These are phyloP conservation scores for Sminthurinus signatus DNA, from an alignment of 1,140 invertebrate genomes.

Conservation along the genomic window DNA sequence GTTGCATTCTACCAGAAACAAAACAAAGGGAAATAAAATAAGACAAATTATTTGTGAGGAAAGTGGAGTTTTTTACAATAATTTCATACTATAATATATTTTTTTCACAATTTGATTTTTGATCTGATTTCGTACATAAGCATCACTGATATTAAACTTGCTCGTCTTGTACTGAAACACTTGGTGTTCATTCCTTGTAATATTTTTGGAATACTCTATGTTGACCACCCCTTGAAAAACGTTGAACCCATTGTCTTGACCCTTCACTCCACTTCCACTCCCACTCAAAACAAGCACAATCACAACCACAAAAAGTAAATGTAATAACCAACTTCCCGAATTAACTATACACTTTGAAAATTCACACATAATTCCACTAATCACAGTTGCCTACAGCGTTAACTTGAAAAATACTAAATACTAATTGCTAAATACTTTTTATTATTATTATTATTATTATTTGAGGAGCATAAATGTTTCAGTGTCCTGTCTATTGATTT, in stretches of 20 bases:
- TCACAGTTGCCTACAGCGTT: no score
- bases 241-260: slow-evolving; percentile 4
- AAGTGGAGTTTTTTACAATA: neutral
- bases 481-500: no score
- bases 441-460: no score
- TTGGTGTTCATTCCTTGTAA: neutral
- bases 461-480: no score
- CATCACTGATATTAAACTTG: neutral
- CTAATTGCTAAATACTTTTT: no score
- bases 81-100: neutral
- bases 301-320: no score
- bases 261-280: no score
- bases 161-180: slow-evolving; percentile 3
- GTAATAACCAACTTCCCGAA: no score
- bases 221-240: neutral
- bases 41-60: neutral
- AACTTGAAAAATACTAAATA: no score
- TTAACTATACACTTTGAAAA: no score
- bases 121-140: neutral
- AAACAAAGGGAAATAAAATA: neutral
- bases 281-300: no score
- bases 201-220: neutral
- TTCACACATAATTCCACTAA: no score
- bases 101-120: neutral
- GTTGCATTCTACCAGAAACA: slow-evolving; percentile 8